Base-by-base conservation (phyloP, 2,888 invertebrate genomes). In the Mesorhabditis sp. region DNA sequence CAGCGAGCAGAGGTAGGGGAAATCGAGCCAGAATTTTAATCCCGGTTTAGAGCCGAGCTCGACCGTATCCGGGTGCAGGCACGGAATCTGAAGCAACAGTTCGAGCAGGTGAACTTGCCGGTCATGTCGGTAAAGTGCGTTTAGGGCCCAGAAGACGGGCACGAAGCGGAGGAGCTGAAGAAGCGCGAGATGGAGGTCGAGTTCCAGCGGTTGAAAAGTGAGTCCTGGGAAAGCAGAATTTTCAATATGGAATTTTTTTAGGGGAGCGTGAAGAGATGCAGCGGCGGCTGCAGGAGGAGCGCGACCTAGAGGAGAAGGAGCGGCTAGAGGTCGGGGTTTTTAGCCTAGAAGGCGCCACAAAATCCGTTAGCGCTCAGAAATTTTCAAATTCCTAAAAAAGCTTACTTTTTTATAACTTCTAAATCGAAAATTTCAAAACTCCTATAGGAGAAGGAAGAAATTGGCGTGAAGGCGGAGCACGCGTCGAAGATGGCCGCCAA, bases 121-220 rank as follows among this genome's bases (percentile, higher is more conserved):
- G n/a, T 13, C n/a, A 50, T 50, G 7, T 83, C 65, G 82, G 82
- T 41, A 81, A 82, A 13, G 79, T 15, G 86, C 85, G 5, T 50
- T 50, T 50, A 76, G 85, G 80, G 81, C 15, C 77, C 81, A 43
- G 74, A 84, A 44, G 83, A 80, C 28, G 86, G 86, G 6, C 80
- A 86, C 10, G 85, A 86, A 79, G 76, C 80, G 2, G 79, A 77
- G n/a, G 86, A 86, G 50, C 86, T 87, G 43, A 82, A 83, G 74
- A 82, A 85, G 64, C 78, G 81, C 64, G 83, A 87, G 62, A 83
- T 87, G 74, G 83, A 85, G 28, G 86, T 87, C 70, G 86, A 86
- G 73, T 85, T 86, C 72, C 79, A 83, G 67, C 72, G 73, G 41
- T 70, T 83, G 67, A 86, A 85, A 75, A 80, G 85, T 86, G 62